Percentiles rank a stretch among this genome's conserved stretches.
Conservation (phyloP, 2,797 vertebrate species). For the Manis javanica region DNA sequence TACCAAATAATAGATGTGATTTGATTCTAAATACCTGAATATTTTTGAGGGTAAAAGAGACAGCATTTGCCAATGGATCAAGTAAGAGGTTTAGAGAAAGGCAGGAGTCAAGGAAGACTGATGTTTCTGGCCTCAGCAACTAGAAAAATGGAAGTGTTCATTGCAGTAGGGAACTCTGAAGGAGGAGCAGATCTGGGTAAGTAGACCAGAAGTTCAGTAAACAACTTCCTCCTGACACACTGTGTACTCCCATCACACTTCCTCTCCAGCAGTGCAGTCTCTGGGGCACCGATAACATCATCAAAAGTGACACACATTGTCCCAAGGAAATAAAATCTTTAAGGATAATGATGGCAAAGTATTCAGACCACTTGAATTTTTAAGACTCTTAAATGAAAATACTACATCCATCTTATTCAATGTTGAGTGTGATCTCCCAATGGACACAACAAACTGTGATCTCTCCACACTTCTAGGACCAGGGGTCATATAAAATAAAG, state of each 20-base stretch:
- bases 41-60: neutral
- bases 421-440: neutral
- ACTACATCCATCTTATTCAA: neutral
- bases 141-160: neutral
- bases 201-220: neutral
- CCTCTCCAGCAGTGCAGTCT: neutral
- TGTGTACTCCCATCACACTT: neutral
- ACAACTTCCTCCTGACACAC: neutral
- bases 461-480: neutral
- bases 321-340: neutral
- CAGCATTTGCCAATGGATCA: neutral
- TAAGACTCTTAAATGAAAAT: constrained; percentile 8
- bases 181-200: neutral
- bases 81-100: neutral
- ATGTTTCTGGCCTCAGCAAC: neutral
- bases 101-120: neutral
- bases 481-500: neutral
- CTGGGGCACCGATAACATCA: neutral
- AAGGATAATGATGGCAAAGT: neutral
- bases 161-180: neutral
- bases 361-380: neutral
- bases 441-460: neutral
- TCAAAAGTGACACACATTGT: neutral
- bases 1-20: neutral
- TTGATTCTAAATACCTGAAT: neutral